These are phyloP conservation scores for Drosophila sucinea DNA, from an alignment of 1,140 invertebrate species.

Conservation along the genomic window DNA sequence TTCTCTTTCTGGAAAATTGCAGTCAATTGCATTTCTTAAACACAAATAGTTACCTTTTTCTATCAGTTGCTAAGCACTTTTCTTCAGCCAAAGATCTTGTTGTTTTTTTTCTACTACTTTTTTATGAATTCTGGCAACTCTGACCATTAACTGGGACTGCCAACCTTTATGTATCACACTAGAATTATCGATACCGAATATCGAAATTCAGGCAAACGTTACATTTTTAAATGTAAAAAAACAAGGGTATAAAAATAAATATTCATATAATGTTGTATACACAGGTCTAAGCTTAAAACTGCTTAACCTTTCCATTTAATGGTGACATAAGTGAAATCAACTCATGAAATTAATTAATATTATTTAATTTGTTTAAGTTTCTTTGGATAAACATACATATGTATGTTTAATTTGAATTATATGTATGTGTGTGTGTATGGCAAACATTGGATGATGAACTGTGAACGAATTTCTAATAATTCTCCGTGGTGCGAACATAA, in stretches of 20 bases:
- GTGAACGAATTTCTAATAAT: constrained; percentile 84
- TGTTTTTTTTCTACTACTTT: constrained; percentile 10
- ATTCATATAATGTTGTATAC: too few species aligned
- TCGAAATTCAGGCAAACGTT: neutral
- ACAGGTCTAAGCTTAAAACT: too few species aligned
- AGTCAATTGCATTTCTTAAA: constrained; percentile 20
- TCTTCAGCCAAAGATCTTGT: constrained; percentile 15
- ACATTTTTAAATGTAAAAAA: neutral
- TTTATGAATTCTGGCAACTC: constrained; percentile 19
- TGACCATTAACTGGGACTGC: neutral
- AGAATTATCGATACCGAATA: neutral
- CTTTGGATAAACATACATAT: too few species aligned
- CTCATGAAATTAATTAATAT: too few species aligned
- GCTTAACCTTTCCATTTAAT: too few species aligned
- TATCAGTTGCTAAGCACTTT: constrained; percentile 34
- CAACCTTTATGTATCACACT: neutral
- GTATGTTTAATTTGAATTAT: too few species aligned
- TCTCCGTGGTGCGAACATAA: constrained; percentile 91
- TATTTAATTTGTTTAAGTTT: too few species aligned
- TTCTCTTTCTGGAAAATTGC: neutral
- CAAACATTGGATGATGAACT: too few species aligned
- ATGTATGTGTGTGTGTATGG: too few species aligned
- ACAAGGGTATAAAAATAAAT: too few species aligned
- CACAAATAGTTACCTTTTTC: constrained; percentile 46
- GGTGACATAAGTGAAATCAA: too few species aligned